phyloP scores from a whole-genome alignment of 2,113 vertebrate genomes.

The Malurus elegans region DNA sequence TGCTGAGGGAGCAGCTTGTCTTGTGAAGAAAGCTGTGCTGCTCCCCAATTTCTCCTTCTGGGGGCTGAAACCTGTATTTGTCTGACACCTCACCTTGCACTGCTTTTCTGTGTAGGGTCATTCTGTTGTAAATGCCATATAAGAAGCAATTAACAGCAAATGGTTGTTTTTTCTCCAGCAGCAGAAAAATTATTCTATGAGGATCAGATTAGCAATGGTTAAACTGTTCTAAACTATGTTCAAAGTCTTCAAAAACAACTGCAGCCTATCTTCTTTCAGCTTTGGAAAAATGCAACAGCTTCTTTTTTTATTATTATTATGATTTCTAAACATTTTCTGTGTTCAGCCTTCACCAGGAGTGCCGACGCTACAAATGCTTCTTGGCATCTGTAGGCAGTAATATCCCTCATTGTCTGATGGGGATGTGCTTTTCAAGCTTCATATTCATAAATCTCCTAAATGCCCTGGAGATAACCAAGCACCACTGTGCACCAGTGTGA shows the following conservation, averaged over 20 bases:
- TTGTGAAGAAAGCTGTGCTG: neutral
- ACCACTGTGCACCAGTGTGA: neutral
- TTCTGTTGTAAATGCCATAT: neutral
- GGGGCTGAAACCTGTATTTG: neutral
- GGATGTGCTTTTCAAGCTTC: conserved; percentile 1
- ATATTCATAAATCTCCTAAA: conserved; percentile 17
- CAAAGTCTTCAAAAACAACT: neutral
- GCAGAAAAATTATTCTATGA: neutral
- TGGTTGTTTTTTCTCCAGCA: neutral
- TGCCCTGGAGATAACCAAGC: neutral
- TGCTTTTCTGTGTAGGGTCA: neutral
- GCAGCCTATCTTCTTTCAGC: neutral
- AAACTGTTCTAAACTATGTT: neutral
- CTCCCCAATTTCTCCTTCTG: neutral
- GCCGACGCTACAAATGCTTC: conserved; percentile 27
- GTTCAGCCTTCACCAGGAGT: neutral
- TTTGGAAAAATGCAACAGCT: neutral
- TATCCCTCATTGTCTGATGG: conserved; percentile 11
- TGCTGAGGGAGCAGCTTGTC: neutral
- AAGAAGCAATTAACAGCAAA: neutral
- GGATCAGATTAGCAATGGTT: neutral
- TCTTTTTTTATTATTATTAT: neutral
- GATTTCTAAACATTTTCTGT: neutral
- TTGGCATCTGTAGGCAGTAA: conserved; percentile 34
- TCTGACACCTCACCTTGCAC: neutral